These are phyloP conservation scores for Megalops cyprinoides DNA, from an alignment of 2,797 vertebrate genomes.

Conservation along the genomic window DNA sequence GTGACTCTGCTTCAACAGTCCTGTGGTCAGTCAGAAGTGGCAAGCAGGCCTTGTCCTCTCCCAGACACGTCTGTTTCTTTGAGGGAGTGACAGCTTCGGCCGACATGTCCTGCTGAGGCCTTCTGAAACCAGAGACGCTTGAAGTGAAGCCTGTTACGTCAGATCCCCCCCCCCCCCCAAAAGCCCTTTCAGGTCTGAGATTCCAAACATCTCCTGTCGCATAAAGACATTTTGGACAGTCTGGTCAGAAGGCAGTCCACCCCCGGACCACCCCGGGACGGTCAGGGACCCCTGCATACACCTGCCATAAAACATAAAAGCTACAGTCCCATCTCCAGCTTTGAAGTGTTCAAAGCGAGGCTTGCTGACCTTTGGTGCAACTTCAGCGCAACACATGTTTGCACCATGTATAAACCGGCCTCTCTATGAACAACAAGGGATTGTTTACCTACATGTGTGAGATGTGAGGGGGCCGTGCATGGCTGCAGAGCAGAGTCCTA, in stretches of 20 bases:
- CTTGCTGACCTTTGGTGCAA: conserved; percentile 88
- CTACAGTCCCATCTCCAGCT: conserved; percentile 83
- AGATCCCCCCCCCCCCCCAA: conserved; percentile 67
- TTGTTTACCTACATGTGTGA: conserved; percentile 83
- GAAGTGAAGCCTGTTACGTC: conserved; percentile 94
- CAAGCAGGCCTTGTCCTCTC: conserved; percentile 75
- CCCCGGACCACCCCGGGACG: conserved; percentile 83
- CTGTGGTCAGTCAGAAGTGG: conserved; percentile 68
- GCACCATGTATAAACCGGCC: conserved; percentile 81
- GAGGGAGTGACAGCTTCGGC: conserved; percentile 71
- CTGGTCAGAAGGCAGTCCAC: conserved; percentile 63
- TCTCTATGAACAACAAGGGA: conserved; percentile 69
- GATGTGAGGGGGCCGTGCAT: conserved; percentile 73
- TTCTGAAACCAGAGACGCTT: conserved; percentile 98
- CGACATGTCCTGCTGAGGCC: conserved; percentile 91
- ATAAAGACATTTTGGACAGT: conserved; percentile 77
- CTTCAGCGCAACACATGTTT: conserved; percentile 86
- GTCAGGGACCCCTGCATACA: conserved; percentile 92
- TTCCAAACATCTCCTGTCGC: conserved; percentile 79
- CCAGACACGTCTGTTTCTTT: conserved; percentile 84
- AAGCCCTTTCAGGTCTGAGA: conserved; percentile 73
- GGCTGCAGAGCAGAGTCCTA: conserved; percentile 71
- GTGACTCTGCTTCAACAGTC: conserved; percentile 54
- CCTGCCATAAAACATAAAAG: conserved; percentile 97
- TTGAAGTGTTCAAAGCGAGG: conserved; percentile 96